Evolutionary conservation across 2,113 vertebrate genomes (phyloP), one percentile per base, ranked within the genome.

Genomic region (Excalfactoria chinensis): DNA sequence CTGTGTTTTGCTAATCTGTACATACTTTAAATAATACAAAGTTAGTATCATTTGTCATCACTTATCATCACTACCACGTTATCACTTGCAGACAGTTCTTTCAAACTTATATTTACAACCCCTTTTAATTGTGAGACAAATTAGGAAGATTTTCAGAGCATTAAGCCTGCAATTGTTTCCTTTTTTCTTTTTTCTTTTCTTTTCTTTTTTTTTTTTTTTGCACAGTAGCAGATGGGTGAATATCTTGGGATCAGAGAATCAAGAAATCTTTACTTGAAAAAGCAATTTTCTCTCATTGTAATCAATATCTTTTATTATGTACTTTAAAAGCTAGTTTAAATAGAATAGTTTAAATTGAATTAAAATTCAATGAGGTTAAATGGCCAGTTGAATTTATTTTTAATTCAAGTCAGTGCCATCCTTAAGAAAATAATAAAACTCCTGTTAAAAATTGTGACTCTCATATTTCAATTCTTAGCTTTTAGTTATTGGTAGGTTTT

Each of bases 111-210:
- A 63, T 93, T 86, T 70, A 75, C 60, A 66, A 26, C 32, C 32
- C 81, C 70, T 87, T 90, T 73, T 78, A 90, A 70, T 30, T 67
- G 63, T 53, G 81, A 4, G 13, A 70, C 70, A 74, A 88, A 88
- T 91, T 77, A 90, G 86, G 69, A 93, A 89, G 74, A 87, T 80
- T 90, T 70, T 84, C 91, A 81, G 89, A 41, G 84, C 84, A 96
- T 93, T 88, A 92, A 78, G 66, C 90, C 80, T 63, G 40, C 88
- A 88, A 92, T 84, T 68, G 51, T 77, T 75, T 82, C 32, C 32
- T 44, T 48, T 46, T 66, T 74, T 46, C 23, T 66, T 16, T 40
- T 74, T 46, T 32, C 60, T 16, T 40, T 74, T 49, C 23, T 60
- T 15, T 40, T 74, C 44, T 32, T 64, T 15, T 40, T 74, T 49